Evolutionary conservation across 2,797 vertebrate genomes (phyloP), one percentile per base, ranked within the genome.

Genomic region (Manis crassicaudata): DNA sequence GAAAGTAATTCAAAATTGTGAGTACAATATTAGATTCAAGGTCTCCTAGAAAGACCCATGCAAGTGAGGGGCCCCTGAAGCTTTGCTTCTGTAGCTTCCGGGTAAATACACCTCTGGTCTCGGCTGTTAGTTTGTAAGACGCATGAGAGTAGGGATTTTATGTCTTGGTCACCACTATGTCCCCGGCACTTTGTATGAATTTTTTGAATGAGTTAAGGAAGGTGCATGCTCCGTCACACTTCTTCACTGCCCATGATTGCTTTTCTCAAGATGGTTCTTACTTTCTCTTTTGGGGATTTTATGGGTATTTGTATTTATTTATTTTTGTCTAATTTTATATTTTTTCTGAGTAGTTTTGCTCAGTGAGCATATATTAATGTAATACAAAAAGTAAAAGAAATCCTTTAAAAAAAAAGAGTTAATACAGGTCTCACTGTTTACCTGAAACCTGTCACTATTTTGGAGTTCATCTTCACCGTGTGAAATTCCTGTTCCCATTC

Each of bases 301-400:
- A 21, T 37, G 52, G 37, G 11, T 73, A 46, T 50, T 86, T 86
- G 8, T n/a, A 21, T 85, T 89, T 68, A 32, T 83, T 84, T 88
- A 29, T 73, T 92, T 60, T 52, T 27, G 17, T 35, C 89, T 93
- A 11, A 58, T 54, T 88, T 76, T 93, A 76, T 68, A 88, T 90
- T 62, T 4, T 72, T 92, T 46, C 10, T 72, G 23, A 83, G 4
- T 72, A 72, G 29, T 90, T 91, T 81, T 18, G 16, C 37, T 75
- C 52, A 56, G 35, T 76, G 60, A 60, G 17, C 17, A 7, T 65
- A 40, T 60, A 65, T 68, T 20, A 11, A 83, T 80, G 25, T 58
- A 80, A 29, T 46, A 67, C 81, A 77, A 77, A 67, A 63, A 60
- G 56, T 50, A 20, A 68, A 92, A 90, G 8, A 88, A 43, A 3